A percentile compares a stretch with the other conserved stretches of the same genome.
These are phyloP conservation scores for Andrena marginata DNA, from an alignment of 2,888 invertebrate genomes.

Conservation along the genomic window DNA sequence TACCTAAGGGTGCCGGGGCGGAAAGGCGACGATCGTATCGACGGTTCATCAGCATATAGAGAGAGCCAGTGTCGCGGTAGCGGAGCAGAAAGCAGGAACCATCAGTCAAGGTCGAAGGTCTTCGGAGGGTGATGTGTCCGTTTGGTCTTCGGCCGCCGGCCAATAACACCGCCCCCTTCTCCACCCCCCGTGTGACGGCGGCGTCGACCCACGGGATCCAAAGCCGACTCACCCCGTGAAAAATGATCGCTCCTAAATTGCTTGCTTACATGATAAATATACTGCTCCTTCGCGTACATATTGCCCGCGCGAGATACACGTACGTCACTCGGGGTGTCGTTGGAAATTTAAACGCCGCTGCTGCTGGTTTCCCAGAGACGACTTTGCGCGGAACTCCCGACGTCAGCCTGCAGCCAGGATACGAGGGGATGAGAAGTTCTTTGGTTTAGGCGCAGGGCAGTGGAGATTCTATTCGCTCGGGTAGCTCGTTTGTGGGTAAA, in stretches of 20 bases:
- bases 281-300: constrained; percentile 72
- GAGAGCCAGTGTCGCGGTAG: constrained; percentile 63
- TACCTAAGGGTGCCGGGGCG: constrained; percentile 21
- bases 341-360: constrained; percentile 40
- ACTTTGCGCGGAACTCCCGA: neutral
- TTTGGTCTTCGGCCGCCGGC: constrained; percentile 82
- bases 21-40: constrained; percentile 61
- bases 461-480: too few relatives aligned
- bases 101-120: constrained; percentile 80
- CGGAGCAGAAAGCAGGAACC: constrained; percentile 75
- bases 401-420: neutral
- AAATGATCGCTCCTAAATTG: constrained; percentile 85
- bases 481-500: too few relatives aligned
- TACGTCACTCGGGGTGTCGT: constrained; percentile 47
- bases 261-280: constrained; percentile 85
- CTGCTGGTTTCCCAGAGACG: neutral
- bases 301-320: constrained; percentile 59
- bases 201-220: constrained; percentile 73
- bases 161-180: constrained; percentile 79
- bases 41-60: constrained; percentile 80
- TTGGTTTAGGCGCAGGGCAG: neutral
- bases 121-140: constrained; percentile 81
- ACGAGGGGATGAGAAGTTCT: neutral
- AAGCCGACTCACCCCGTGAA: constrained; percentile 82
- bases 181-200: neutral